These are phyloP conservation scores for Ptychoptera contaminata DNA, from an alignment of 2,888 invertebrate genomes.

Conservation along the genomic window DNA sequence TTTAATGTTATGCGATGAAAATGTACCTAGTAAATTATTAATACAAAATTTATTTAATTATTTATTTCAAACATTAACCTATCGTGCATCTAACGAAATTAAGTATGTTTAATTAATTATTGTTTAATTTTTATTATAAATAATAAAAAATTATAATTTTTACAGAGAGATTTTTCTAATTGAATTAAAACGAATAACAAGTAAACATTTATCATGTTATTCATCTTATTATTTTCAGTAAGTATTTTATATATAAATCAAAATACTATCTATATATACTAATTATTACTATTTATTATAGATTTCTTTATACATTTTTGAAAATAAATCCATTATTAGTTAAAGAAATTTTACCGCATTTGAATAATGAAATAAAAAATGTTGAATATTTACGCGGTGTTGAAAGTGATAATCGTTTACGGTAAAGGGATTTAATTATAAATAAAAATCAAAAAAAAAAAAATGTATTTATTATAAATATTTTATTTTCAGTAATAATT, in stretches of 20 bases:
- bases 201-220: conserved; percentile 27
- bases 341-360: conserved; percentile 17
- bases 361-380: conserved; percentile 19
- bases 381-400: conserved; percentile 27
- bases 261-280: too few species aligned
- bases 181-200: conserved; percentile 20
- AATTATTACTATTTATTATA: too few species aligned
- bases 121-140: not conserved
- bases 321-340: conserved; percentile 19
- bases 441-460: too few species aligned
- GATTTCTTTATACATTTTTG: conserved; percentile 23
- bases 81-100: conserved; percentile 13
- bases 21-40: conserved; percentile 22
- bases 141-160: too few species aligned
- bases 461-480: not conserved
- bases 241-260: not conserved
- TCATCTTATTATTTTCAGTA: conserved; percentile 13
- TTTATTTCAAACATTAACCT: conserved; percentile 15
- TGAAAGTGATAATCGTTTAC: conserved; percentile 26
- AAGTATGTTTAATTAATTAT: conserved; percentile 8
- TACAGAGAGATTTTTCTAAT: conserved; percentile 14
- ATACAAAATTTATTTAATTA: conserved; percentile 20
- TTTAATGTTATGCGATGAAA: conserved; percentile 28
- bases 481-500: conserved; percentile 1
- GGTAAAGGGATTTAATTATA: conserved; percentile 12